These are phyloP conservation scores for Mus spicilegus DNA, from an alignment of 2,113 vertebrate genomes.

Conservation along the genomic window DNA sequence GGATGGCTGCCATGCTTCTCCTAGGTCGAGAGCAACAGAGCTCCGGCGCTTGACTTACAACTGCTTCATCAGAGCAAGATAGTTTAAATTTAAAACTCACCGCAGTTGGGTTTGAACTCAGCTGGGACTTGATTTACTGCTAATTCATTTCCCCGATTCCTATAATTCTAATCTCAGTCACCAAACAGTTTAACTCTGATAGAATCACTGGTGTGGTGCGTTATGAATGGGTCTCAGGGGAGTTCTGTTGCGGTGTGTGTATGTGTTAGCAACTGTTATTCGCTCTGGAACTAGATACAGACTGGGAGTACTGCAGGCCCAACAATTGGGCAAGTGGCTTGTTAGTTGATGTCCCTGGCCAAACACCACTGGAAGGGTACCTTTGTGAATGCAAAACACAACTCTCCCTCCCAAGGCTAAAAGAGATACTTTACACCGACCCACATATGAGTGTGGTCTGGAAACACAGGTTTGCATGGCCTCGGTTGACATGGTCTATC, in stretches of 20 bases:
- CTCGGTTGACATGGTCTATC: background rate
- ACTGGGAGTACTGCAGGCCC: background rate
- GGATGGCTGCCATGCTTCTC: slow-evolving; percentile 61
- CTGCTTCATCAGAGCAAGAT: slow-evolving; percentile 75
- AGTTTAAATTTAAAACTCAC: slow-evolving; percentile 85
- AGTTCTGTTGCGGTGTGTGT: slow-evolving; percentile 64
- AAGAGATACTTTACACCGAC: background rate
- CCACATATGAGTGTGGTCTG: background rate
- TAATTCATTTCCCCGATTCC: slow-evolving; percentile 80
- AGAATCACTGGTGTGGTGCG: slow-evolving; percentile 60
- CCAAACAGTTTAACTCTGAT: slow-evolving; percentile 80
- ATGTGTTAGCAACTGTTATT: slow-evolving; percentile 69
- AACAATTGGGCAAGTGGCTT: background rate
- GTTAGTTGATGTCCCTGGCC: background rate
- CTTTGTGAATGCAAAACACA: background rate
- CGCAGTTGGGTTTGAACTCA: slow-evolving; percentile 77
- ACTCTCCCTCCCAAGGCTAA: background rate
- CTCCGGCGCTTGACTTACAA: slow-evolving; percentile 77
- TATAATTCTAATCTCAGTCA: slow-evolving; percentile 83
- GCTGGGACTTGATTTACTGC: slow-evolving; percentile 86
- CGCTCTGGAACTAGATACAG: background rate
- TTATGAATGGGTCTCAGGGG: slow-evolving; percentile 66
- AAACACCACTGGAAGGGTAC: background rate
- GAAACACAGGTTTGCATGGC: background rate
- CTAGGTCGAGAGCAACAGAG: slow-evolving; percentile 70